Evolutionary conservation across 2,113 vertebrate species (phyloP), one percentile per base, ranked within the genome.

Genomic region (Baryphthengus martii): DNA sequence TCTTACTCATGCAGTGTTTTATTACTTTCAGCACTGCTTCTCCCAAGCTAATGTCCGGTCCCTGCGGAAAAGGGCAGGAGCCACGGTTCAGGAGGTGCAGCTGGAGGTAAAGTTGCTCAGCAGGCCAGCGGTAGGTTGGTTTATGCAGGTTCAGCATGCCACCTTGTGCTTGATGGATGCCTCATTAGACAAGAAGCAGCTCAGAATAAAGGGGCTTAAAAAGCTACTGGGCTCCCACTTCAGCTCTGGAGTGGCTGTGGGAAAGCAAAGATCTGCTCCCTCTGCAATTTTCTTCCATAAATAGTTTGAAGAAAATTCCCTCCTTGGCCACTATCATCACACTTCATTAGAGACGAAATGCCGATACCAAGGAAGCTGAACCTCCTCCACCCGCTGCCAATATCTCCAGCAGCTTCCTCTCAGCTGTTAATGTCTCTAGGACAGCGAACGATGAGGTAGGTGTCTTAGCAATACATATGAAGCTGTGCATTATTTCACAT

Each of bases 141-240:
- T 76, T 47, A 58, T 10, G 11, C 24, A 77, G n/a, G 39, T 35
- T 50, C 83, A 79, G 55, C 2, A 2, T 5, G 11, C 84, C 56
- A 83, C 25, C n/a, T 19, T 17, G 5, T 42, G 33, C 39, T 39
- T 17, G 9, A 44, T 0, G 15, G 65, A 37, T 37, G 15, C 21
- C 17, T 89, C 33, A 8, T 20, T 63, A 33, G 17, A 84, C 50
- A 67, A 3, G 11, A 63, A 10, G 24, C 39, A 84, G 33, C 47
- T 71, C 39, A 90, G 45, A 90, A 18, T n/a, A 84, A 83, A 84
- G 37, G 1, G 25, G 45, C 4, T 39, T 66, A 68, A 86, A 93
- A 84, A 82, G 11, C 17, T 45, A 65, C 40, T 0, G 0, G 25
- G 29, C 15, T 89, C 35, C n/a, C 0, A 0, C 31, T 78, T 65